A percentile compares a stretch with the other conserved stretches of the same genome.
Conservation (phyloP, 2,113 vertebrate genomes). For the Motacilla alba region DNA sequence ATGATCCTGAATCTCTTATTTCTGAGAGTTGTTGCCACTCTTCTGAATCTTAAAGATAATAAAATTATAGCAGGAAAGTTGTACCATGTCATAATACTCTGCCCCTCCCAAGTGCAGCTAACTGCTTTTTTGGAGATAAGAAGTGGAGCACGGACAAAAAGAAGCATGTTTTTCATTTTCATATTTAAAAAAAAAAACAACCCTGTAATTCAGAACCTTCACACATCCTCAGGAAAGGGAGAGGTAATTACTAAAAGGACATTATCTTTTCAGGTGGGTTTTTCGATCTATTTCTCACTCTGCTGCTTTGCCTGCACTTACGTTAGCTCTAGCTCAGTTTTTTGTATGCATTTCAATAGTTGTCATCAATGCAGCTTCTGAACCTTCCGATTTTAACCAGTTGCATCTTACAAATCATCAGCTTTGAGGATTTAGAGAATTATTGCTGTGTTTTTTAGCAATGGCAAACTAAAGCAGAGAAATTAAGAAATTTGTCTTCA, state of each 20-base stretch:
- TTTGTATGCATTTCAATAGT: not conserved
- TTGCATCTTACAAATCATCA: not conserved
- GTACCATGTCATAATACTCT: not conserved
- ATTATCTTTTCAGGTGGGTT: slow-evolving; percentile 30
- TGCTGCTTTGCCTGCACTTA: not conserved
- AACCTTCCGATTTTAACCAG: not conserved
- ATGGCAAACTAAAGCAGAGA: not conserved
- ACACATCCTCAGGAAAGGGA: not conserved
- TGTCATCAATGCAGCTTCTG: not conserved
- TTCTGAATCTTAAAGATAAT: not conserved
- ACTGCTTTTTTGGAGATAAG: not conserved
- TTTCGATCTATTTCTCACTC: slow-evolving; percentile 4
- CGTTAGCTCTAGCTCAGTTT: not conserved
- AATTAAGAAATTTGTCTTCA: not conserved
- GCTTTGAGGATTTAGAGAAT: not conserved
- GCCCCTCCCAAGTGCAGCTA: not conserved
- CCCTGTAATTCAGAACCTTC: slow-evolving; percentile 1
- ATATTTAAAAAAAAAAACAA: not conserved
- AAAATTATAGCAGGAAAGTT: not conserved
- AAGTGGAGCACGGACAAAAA: not conserved
- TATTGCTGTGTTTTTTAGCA: not conserved
- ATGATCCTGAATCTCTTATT: not conserved
- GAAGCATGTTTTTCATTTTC: slow-evolving; percentile 20
- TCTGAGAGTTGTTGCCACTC: not conserved
- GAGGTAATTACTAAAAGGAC: not conserved